Evolutionary conservation across 35 echinoderm and acorn worm species (phyloP), one percentile per base, ranked within the genome.

Genomic region (Apostichopus japonicus): DNA sequence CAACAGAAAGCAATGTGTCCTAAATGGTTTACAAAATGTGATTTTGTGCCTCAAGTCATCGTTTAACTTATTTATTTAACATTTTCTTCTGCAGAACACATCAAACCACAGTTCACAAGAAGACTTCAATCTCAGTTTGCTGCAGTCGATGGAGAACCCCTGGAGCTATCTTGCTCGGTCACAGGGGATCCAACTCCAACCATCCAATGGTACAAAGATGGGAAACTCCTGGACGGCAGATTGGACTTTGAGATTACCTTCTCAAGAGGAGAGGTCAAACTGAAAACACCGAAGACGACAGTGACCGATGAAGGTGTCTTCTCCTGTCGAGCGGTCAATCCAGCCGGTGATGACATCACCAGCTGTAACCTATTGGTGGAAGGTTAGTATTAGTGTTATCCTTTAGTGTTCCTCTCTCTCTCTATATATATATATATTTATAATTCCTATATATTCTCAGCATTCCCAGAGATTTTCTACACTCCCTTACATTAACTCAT

Each of bases 201-300:
- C 11, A 87, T 95, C 53, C 61, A 83, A 51, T 98, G 96, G 96
- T 95, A 90, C 92, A 95, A 95, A 53, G 91, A 95, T 87, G 91
- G 83, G 16, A 87, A 88, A 70, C 73, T 80, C 8, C 63, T 92
- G 53, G 82, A 87, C 53, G 25, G 25, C 15, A 8, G 62, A 23
- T 33, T 79, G 1, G 72, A 57, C 23, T 94, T 92, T 53, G 61
- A 94, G 17, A 24, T 92, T 53, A 84, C 88, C 17, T 94, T 91
- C 65, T 65, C 67, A 58, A 67, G 71, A 24, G 87, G 90, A 19
- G 88, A 91, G 72, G 93, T 80, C 24, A n/a, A 24, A 13, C 79
- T 94, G 65, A 87, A 56, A 15, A 56, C 87, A 11, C 56, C 78
- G 54, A 87, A 92, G 72, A 82, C 88, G 8, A 65, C 57, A 21